Base-by-base conservation (phyloP, 1,140 invertebrate genomes). In the Triops longicaudatus region DNA sequence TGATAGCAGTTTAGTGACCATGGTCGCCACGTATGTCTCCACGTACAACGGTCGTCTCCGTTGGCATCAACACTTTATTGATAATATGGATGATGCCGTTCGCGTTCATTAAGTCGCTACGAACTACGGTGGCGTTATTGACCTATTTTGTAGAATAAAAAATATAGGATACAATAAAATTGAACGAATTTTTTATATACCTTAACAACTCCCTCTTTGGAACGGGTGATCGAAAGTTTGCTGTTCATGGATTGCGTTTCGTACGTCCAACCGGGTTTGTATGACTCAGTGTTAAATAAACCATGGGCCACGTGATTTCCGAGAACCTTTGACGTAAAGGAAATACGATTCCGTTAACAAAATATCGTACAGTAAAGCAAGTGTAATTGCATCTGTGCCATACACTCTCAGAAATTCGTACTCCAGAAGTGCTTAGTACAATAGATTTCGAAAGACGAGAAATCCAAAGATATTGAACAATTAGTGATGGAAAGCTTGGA, bases 81-180 rank as follows among this genome's bases (percentile, higher is more conserved):
- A 89, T 84, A 26, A 88, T 83, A 78, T 89, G 88, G 71, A 89
- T 87, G 17, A 88, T 83, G 17, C 88, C 88, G 80, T 89, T 89
- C 12, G 84, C 84, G 12, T 85, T 87, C 26, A 86, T 82, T 75
- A 89, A 85, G 79, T 89, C 87, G n/a, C 84, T 80, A 43, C 82
- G 82, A 4, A 84, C 78, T 4, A 88, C 82, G 17, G 76, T 80
- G 0, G 85, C 86, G 37, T 82, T 83, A 44, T 85, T 84, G 1
- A 85, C 83, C 84, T 85, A 78, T 44, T 63, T 27, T 3, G 31
- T 26, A 31, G n/a, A 9, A 22, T 72, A 72, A 12, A 12, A 76
- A 71, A 37, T 41, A n/a, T 72, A 14, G 6, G 42, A 22, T 22
- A n/a, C n/a, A n/a, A n/a, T n/a, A n/a, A n/a, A n/a, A n/a, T n/a